phyloP scores from a whole-genome alignment of 2,888 invertebrate species.

The Drosophila flavopinicola region DNA sequence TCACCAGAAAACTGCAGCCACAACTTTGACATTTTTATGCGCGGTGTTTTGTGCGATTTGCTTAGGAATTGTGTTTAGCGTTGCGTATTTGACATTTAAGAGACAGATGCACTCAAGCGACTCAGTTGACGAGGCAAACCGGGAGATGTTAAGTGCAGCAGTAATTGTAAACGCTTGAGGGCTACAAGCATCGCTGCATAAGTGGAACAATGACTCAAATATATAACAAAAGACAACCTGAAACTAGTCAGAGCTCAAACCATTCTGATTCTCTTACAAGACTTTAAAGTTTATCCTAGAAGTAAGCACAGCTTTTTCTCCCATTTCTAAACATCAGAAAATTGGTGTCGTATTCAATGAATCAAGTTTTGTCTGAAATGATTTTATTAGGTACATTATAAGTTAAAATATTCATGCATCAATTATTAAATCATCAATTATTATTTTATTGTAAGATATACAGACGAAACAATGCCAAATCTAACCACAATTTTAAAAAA shows the following conservation, averaged over 20 bases:
- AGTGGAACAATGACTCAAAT: not conserved
- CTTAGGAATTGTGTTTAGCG: conserved; percentile 77
- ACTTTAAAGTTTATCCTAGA: no score
- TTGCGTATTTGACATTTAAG: conserved; percentile 76
- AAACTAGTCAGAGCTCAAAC: not conserved
- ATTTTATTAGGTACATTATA: not conserved
- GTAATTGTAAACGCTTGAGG: conserved; percentile 14
- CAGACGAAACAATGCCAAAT: not conserved
- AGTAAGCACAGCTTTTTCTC: no score
- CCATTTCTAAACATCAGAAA: no score
- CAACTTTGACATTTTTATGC: conserved; percentile 78
- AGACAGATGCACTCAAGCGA: conserved; percentile 67
- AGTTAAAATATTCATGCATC: not conserved
- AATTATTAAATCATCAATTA: not conserved
- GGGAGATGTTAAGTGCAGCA: conserved; percentile 38
- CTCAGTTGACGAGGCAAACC: conserved; percentile 21
- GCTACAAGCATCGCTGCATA: not conserved
- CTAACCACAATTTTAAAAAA: not conserved
- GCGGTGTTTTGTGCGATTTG: conserved; percentile 73
- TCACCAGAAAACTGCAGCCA: conserved; percentile 30
- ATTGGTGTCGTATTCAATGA: no score
- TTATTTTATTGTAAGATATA: not conserved
- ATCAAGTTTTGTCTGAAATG: no score
- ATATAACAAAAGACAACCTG: not conserved
- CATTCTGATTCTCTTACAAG: no score